Evolutionary conservation across 1,140 invertebrate genomes (phyloP).

Genomic region (Bicyclus anynana): DNA sequence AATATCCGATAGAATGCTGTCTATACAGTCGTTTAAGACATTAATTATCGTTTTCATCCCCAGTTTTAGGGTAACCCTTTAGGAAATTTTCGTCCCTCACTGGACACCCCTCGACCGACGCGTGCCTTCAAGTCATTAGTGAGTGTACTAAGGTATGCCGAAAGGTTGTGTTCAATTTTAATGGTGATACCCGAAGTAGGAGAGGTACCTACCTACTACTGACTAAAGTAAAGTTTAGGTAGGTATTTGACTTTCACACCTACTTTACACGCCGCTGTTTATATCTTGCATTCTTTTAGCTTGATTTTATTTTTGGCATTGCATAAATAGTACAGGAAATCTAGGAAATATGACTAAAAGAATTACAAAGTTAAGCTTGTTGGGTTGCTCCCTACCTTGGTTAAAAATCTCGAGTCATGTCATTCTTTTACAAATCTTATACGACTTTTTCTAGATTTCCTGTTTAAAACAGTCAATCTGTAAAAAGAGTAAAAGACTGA

Average conservation of each 20-base stretch:
- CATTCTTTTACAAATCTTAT: too few relatives aligned
- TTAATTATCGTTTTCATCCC: slow-evolving; percentile 68
- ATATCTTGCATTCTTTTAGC: too few relatives aligned
- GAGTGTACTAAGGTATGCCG: slow-evolving; percentile 56
- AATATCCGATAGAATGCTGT: slow-evolving; percentile 17
- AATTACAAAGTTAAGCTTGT: too few relatives aligned
- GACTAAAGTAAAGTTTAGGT: not conserved
- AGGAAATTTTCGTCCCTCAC: slow-evolving; percentile 69
- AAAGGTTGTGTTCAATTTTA: slow-evolving; percentile 32
- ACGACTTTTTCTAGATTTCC: too few relatives aligned
- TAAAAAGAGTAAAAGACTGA: too few relatives aligned
- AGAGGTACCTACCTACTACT: not conserved
- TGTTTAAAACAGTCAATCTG: too few relatives aligned
- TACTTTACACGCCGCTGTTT: too few relatives aligned
- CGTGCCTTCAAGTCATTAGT: slow-evolving; percentile 68
- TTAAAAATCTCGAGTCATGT: too few relatives aligned
- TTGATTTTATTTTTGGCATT: too few relatives aligned
- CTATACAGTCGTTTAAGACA: slow-evolving; percentile 65
- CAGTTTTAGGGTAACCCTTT: slow-evolving; percentile 72
- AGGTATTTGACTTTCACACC: not conserved
- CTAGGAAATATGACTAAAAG: too few relatives aligned
- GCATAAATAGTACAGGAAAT: too few relatives aligned
- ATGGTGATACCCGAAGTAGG: slow-evolving; percentile 8
- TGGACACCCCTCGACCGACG: slow-evolving; percentile 70
- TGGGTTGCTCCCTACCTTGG: too few relatives aligned